These are phyloP conservation scores for Coelinius sp. DNA, from an alignment of 2,888 invertebrate genomes.

Conservation along the genomic window DNA sequence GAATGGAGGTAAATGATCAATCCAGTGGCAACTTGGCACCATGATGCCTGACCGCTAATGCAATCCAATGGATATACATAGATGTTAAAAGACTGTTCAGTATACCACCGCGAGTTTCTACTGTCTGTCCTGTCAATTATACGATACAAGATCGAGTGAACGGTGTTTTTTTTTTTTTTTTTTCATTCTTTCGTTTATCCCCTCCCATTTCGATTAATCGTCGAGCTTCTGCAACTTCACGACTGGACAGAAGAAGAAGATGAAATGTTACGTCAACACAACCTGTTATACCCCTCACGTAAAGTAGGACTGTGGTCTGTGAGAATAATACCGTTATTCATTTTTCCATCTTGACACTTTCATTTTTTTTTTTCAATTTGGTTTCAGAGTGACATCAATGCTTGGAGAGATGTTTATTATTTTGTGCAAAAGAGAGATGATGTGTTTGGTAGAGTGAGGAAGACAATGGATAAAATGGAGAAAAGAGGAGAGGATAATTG, in stretches of 20 bases:
- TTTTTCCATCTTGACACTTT: conserved; percentile 22
- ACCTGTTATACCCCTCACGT: conserved; percentile 50
- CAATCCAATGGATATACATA: conserved; percentile 16
- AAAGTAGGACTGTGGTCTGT: conserved; percentile 43
- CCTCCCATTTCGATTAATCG: conserved; percentile 13
- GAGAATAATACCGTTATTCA: conserved; percentile 24
- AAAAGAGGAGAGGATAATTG: background rate
- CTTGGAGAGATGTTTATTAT: background rate
- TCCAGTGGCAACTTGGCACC: conserved; percentile 17
- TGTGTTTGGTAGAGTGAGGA: background rate
- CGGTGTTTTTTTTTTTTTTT: background rate
- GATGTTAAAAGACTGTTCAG: conserved; percentile 8
- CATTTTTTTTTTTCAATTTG: background rate
- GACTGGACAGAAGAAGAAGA: conserved; percentile 50
- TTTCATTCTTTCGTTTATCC: background rate
- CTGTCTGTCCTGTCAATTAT: conserved; percentile 22
- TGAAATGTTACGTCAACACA: conserved; percentile 58
- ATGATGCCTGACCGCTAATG: conserved; percentile 33
- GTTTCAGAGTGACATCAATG: background rate
- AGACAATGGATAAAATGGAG: background rate
- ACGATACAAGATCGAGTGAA: conserved; percentile 11
- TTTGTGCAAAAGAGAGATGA: background rate
- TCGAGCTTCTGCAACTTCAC: conserved; percentile 22
- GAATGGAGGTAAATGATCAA: conserved; percentile 20
- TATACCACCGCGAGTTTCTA: conserved; percentile 7